Base-by-base conservation (phyloP, 1,140 invertebrate species). In the Globodera ellingtonae region DNA sequence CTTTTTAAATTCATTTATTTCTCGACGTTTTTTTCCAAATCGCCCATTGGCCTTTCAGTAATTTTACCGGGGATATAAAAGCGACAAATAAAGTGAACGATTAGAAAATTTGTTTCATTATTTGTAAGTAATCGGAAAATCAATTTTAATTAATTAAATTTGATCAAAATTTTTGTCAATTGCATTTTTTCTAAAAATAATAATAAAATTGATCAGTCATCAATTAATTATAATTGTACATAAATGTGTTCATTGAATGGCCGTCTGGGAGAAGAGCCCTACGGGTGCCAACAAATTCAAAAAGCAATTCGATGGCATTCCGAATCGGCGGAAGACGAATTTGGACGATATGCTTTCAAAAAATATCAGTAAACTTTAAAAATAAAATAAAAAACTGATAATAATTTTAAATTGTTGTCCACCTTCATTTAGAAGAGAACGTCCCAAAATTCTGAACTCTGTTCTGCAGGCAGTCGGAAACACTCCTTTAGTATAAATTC, bases 381-480 rank as follows among this genome's bases (percentile, higher is more conserved):
- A 46, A 78, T 52, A n/a, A 35, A 35, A 35, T 35, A 35, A 35
- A 35, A 35, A 35, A 2, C 35, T 35, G 35, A 35, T 35, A 35
- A 35, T 35, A 24, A 35, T 35, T 35, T 35, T 35, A 35, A 35
- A 35, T 35, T 35, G 35, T 35, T 35, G 3, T 44, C 50, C 50
- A 52, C 1, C 15, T 59, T 59, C 35, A 35, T 83, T 83, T 83
- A 83, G 82, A 13, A 56, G 48, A 8, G 35, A 80, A 52, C 50
- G 78, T 35, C 69, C 65, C 10, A 85, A 93, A 88, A 92, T 95
- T 52, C 89, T 94, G 73, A 92, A 94, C 0, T 92, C 94, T 87
- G 93, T 98, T 85, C 90, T 98, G 9, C 90, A 94, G 83, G 92
- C 93, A 15, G 95, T 98, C 90, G 96, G 96, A 67, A 94, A 95